Conservation (phyloP, 1,140 invertebrate species). For the Aphis craccivora region DNA sequence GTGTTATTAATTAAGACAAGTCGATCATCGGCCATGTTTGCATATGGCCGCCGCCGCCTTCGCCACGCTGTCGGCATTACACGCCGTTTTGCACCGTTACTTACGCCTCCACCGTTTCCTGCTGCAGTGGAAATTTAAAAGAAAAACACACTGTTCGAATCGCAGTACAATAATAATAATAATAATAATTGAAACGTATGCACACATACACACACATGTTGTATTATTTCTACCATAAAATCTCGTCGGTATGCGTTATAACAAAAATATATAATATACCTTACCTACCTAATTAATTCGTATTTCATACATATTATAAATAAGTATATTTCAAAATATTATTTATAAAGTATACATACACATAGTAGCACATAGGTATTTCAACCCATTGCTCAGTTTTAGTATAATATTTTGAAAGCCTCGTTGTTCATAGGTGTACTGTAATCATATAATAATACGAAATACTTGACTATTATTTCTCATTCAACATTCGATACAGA, state of each 20-base stretch:
- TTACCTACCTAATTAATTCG: neutral
- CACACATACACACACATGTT: too few species aligned
- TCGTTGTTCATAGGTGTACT: too few species aligned
- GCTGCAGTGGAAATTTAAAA: neutral
- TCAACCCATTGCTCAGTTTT: neutral
- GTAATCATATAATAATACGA: too few species aligned
- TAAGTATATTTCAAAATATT: neutral
- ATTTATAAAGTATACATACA: neutral
- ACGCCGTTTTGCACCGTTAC: slow-evolving; percentile 40
- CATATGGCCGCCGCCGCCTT: slow-evolving; percentile 37
- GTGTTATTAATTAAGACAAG: slow-evolving; percentile 31
- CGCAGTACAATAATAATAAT: neutral
- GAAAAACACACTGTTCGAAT: neutral
- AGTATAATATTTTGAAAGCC: neutral
- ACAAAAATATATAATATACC: neutral
- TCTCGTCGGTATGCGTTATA: neutral
- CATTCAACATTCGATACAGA: neutral
- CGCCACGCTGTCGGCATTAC: slow-evolving; percentile 33
- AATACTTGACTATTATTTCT: neutral
- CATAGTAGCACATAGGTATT: too few species aligned
- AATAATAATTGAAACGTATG: neutral
- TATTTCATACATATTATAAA: neutral
- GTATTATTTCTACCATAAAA: neutral
- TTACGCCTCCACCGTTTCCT: slow-evolving; percentile 23
- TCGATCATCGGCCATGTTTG: slow-evolving; percentile 50